phyloP scores from a whole-genome alignment of 2,888 invertebrate species.

The Drosophila neonasuta region DNA sequence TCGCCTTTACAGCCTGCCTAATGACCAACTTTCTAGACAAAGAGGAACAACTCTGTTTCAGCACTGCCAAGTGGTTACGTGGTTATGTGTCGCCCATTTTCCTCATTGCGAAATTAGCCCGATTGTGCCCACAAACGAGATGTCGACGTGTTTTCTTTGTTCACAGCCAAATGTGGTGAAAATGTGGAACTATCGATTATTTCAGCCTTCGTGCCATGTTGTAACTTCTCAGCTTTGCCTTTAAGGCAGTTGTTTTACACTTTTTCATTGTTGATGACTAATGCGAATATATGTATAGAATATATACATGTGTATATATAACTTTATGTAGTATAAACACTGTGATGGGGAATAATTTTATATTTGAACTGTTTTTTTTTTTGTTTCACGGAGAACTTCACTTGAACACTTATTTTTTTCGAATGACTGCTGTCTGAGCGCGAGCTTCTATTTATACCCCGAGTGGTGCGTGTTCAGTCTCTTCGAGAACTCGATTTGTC shows the following conservation, averaged over 20 bases:
- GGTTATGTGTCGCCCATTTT: constrained; percentile 37
- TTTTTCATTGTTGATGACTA: constrained; percentile 50
- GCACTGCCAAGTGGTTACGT: constrained; percentile 31
- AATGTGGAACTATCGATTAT: constrained; percentile 37
- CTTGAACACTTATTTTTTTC: constrained; percentile 57
- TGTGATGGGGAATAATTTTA: constrained; percentile 11
- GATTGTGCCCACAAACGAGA: constrained; percentile 45
- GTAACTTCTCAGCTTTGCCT: constrained; percentile 38
- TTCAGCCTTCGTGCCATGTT: constrained; percentile 55
- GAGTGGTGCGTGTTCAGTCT: constrained; percentile 17
- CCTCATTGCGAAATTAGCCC: constrained; percentile 52
- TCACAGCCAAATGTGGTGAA: constrained; percentile 40
- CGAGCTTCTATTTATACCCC: constrained; percentile 57
- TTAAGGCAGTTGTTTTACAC: constrained; percentile 44
- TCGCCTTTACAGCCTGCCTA: constrained; percentile 63
- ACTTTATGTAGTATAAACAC: constrained; percentile 16
- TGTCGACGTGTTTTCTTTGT: constrained; percentile 60
- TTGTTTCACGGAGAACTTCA: constrained; percentile 43
- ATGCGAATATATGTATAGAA: constrained; percentile 15
- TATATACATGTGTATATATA: constrained; percentile 13
- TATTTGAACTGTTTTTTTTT: constrained; percentile 7
- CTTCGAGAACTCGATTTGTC: constrained; percentile 50
- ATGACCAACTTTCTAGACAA: constrained; percentile 54
- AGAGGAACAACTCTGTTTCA: constrained; percentile 33
- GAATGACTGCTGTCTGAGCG: constrained; percentile 38